A percentile compares a stretch with the other conserved stretches of the same genome.
Evolutionary conservation across 1,140 invertebrate species (phyloP).

Genomic region (Ostrea denselamellosa): DNA sequence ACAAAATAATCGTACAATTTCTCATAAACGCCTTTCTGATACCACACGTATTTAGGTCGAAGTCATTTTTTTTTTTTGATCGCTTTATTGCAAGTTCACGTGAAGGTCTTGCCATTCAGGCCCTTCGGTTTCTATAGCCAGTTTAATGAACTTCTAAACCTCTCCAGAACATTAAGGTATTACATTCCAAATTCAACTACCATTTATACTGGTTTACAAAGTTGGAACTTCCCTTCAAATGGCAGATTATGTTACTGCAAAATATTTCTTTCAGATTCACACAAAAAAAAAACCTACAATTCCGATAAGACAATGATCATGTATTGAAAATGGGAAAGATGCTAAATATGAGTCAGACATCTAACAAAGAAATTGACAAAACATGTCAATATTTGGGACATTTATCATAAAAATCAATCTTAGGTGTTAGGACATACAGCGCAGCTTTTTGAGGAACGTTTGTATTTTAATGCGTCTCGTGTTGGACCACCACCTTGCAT

Average conservation of each 20-base stretch:
- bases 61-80: not conserved
- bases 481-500: slow-evolving; percentile 22
- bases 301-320: not conserved
- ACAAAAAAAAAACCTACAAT: not conserved
- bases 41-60: not conserved
- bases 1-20: not conserved
- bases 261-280: not conserved
- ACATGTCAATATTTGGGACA: not conserved
- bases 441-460: slow-evolving; percentile 1
- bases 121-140: not conserved
- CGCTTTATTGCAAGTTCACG: slow-evolving; percentile 14
- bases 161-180: slow-evolving; percentile 27
- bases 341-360: not conserved
- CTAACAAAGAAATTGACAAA: not conserved
- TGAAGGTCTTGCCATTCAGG: slow-evolving; percentile 14
- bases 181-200: slow-evolving; percentile 5
- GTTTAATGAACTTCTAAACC: slow-evolving; percentile 35
- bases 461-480: slow-evolving; percentile 27
- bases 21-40: not conserved
- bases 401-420: slow-evolving; percentile 2
- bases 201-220: not conserved
- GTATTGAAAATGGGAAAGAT: not conserved
- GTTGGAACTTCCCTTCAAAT: not conserved
- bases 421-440: not conserved
- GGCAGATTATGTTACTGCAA: not conserved